Percentiles rank a stretch among this genome's conserved stretches.
These are phyloP conservation scores for Sebastes trivittatus DNA, from an alignment of 2,797 vertebrate species.

Conservation along the genomic window DNA sequence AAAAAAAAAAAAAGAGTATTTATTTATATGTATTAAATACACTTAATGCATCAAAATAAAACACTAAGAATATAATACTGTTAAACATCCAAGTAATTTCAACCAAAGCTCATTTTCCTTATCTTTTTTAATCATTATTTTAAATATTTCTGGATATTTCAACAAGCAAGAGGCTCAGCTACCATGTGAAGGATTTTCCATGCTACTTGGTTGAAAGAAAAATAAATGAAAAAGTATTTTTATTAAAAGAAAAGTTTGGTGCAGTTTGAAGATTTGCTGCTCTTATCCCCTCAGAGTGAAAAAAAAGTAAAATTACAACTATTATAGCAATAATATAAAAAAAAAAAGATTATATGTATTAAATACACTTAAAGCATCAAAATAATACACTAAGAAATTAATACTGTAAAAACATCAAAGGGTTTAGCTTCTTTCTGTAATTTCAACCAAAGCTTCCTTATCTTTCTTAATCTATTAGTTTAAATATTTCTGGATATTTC, in stretches of 20 bases:
- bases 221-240: background rate
- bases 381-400: background rate
- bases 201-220: background rate
- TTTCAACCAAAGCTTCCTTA: background rate
- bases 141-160: background rate
- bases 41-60: background rate
- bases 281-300: background rate
- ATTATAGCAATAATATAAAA: background rate
- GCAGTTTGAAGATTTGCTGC: background rate
- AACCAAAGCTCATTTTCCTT: background rate
- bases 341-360: too few relatives aligned
- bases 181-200: background rate
- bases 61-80: background rate
- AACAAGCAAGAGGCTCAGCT: background rate
- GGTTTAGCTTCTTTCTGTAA: background rate
- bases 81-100: background rate
- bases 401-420: background rate
- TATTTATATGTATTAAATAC: background rate
- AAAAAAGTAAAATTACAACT: background rate
- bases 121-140: background rate
- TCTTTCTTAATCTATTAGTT: too few relatives aligned
- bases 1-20: background rate
- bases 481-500: fast-evolving
- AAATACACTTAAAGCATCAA: background rate
- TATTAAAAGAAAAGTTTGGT: background rate